Conservation (phyloP, 2,888 invertebrate genomes). For the Scaptodrosophila latifasciaeformis region DNA sequence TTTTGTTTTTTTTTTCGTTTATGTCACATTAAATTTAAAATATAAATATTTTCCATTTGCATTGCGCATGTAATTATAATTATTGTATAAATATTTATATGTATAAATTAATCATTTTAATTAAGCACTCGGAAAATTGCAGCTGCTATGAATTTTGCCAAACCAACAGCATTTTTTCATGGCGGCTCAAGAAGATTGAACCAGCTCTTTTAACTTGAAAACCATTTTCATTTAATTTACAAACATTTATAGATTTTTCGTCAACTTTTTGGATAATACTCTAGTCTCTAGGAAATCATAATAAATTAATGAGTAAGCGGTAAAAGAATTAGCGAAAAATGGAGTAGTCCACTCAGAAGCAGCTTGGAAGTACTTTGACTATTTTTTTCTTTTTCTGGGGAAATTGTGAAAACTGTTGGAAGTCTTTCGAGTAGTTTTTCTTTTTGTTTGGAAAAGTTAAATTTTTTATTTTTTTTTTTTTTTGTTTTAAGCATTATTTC, state of each 20-base stretch:
- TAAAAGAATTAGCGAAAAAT: slow-evolving; percentile 42
- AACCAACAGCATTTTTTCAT: slow-evolving; percentile 27
- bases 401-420: no score
- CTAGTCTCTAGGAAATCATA: slow-evolving; percentile 49
- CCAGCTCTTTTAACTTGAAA: slow-evolving; percentile 20
- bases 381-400: no score
- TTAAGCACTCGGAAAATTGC: slow-evolving; percentile 63
- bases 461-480: slow-evolving; percentile 15
- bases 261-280: slow-evolving; percentile 16
- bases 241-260: slow-evolving; percentile 24
- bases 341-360: not conserved
- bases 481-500: slow-evolving; percentile 14
- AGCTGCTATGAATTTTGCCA: slow-evolving; percentile 53
- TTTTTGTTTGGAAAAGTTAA: no score
- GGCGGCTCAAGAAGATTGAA: slow-evolving; percentile 25
- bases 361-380: no score
- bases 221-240: no score
- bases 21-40: slow-evolving; percentile 37
- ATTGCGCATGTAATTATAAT: slow-evolving; percentile 37
- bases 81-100: slow-evolving; percentile 23
- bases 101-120: slow-evolving; percentile 66
- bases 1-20: slow-evolving; percentile 9
- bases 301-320: slow-evolving; percentile 62
- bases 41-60: slow-evolving; percentile 38
- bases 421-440: no score